Conservation (phyloP, 2,113 vertebrate genomes). For the Phoxinus phoxinus region DNA sequence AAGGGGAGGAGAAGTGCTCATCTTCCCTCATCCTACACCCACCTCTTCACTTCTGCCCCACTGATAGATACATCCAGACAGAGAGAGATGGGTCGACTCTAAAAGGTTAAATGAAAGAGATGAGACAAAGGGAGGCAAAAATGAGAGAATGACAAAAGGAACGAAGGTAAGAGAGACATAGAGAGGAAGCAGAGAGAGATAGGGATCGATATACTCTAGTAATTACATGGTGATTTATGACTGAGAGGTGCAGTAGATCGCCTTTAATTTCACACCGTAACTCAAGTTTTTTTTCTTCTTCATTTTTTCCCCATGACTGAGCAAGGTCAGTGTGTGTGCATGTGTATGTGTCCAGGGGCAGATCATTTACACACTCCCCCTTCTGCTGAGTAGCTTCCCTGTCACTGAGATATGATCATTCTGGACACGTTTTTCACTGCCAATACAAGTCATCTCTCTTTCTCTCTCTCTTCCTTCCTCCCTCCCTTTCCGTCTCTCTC, state of each 20-base stretch:
- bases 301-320: constrained; percentile 36
- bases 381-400: constrained; percentile 62
- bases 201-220: constrained; percentile 60
- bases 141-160: constrained; percentile 16
- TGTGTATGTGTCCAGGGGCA: constrained; percentile 49
- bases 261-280: constrained; percentile 64
- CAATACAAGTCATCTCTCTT: constrained; percentile 56
- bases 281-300: constrained; percentile 53
- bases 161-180: constrained; percentile 12
- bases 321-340: constrained; percentile 60
- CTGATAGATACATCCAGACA: constrained; percentile 25
- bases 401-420: constrained; percentile 60
- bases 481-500: background rate
- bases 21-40: constrained; percentile 31
- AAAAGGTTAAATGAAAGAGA: constrained; percentile 36
- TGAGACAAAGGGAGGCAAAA: constrained; percentile 29
- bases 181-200: constrained; percentile 47
- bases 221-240: constrained; percentile 68
- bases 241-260: constrained; percentile 59
- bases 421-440: constrained; percentile 59
- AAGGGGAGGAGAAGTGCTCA: constrained; percentile 25
- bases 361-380: constrained; percentile 59
- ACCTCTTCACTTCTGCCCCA: constrained; percentile 21
- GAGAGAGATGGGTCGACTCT: background rate
- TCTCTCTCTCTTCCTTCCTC: constrained; percentile 24